phyloP scores from a whole-genome alignment of 2,797 vertebrate genomes.

The Macroramphosus scolopax region DNA sequence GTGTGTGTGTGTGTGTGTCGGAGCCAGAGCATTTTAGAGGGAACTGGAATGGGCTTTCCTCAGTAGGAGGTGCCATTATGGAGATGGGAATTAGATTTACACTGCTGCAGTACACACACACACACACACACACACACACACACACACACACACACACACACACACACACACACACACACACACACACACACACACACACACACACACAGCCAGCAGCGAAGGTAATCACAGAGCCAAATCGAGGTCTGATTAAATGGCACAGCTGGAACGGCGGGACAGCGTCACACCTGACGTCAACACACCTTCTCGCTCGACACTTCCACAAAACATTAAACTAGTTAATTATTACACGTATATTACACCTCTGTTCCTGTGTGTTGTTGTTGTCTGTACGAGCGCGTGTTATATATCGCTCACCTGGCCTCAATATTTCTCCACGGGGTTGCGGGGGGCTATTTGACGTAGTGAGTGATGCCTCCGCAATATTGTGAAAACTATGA shows the following conservation, averaged over 20 bases:
- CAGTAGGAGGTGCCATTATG: conserved; percentile 48
- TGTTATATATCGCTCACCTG: conserved; percentile 47
- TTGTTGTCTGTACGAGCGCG: conserved; percentile 11
- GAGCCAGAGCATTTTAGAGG: conserved; percentile 1
- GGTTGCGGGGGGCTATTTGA: conserved; percentile 53
- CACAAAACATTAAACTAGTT: too few relatives aligned
- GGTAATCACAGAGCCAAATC: too few relatives aligned
- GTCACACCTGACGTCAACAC: too few relatives aligned
- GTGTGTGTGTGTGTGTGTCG: too few relatives aligned
- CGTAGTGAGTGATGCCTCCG: conserved; percentile 54
- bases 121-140: conserved; percentile 3
- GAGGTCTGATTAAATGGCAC: too few relatives aligned
- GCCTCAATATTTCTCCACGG: conserved; percentile 59
- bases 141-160: conserved; percentile 4
- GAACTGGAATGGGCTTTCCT: conserved; percentile 18
- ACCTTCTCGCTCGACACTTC: too few relatives aligned
- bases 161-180: conserved; percentile 9
- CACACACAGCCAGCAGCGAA: too few relatives aligned
- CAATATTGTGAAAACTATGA: conserved; percentile 53
- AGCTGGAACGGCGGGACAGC: too few relatives aligned
- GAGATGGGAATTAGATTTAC: conserved; percentile 60
- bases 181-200: conserved; percentile 9
- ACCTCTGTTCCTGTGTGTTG: not conserved
- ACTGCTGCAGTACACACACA: conserved; percentile 27
- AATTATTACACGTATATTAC: too few relatives aligned